Percentiles rank a stretch among this genome's conserved stretches.
Evolutionary conservation across 2,797 vertebrate genomes (phyloP).

Genomic region (Pipistrellus kuhlii): DNA sequence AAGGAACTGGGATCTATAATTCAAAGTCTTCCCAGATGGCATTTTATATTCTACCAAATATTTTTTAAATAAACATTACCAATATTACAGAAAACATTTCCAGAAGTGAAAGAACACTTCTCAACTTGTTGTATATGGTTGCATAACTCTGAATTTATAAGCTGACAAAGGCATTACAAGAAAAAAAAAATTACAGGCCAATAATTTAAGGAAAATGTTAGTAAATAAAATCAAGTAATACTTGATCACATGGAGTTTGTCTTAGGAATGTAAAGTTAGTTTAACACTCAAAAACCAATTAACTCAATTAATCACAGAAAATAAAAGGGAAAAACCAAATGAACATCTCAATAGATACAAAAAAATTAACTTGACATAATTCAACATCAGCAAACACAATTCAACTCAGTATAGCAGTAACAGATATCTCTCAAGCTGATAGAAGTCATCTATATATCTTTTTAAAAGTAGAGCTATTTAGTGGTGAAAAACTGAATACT

Average conservation of each 20-base stretch:
- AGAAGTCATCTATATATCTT: neutral
- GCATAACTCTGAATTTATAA: conserved; percentile 1
- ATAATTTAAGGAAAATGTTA: conserved; percentile 54
- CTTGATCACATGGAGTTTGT: neutral
- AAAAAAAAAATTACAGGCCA: conserved; percentile 46
- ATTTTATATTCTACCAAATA: neutral
- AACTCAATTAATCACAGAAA: neutral
- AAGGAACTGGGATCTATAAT: neutral
- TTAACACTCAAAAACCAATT: conserved; percentile 41
- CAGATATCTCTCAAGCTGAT: neutral
- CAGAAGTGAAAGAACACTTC: neutral
- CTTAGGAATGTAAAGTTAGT: neutral
- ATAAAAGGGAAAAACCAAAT: conserved; percentile 44
- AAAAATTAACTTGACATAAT: conserved; percentile 41
- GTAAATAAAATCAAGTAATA: conserved; percentile 41
- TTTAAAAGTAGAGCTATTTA: neutral
- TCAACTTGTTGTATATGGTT: neutral
- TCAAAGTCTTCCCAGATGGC: neutral
- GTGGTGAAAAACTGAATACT: neutral
- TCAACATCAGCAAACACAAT: conserved; percentile 24
- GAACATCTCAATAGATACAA: neutral
- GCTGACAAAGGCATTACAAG: neutral
- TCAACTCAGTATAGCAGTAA: neutral
- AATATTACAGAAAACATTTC: conserved; percentile 21
- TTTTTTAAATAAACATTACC: neutral